These are phyloP conservation scores for Pseudococcus longispinus DNA, from an alignment of 2,888 invertebrate genomes.

Conservation along the genomic window DNA sequence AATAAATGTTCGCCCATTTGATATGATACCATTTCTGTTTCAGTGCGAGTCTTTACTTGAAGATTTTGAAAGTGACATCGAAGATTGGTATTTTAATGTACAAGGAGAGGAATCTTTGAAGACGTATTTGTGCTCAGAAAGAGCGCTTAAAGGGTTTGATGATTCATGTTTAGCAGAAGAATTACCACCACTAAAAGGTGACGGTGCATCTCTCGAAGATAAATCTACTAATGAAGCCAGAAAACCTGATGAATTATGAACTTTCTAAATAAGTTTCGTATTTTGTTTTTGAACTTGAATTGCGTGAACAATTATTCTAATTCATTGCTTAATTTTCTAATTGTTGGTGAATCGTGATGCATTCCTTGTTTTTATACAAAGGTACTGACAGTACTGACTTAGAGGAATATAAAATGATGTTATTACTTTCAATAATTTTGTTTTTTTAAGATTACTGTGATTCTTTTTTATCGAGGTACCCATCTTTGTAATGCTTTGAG, in stretches of 20 bases:
- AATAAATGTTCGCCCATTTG: neutral
- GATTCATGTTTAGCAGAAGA: slow-evolving; percentile 72
- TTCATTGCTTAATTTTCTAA: neutral
- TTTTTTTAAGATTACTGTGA: too few relatives aligned
- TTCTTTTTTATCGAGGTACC: too few relatives aligned
- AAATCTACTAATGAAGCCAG: neutral
- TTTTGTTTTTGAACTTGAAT: neutral
- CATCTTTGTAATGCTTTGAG: too few relatives aligned
- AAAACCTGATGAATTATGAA: slow-evolving; percentile 42
- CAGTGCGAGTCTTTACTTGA: slow-evolving; percentile 87
- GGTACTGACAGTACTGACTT: too few relatives aligned
- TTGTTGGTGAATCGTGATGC: neutral
- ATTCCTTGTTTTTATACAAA: too few relatives aligned
- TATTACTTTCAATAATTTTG: too few relatives aligned
- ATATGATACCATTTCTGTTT: slow-evolving; percentile 57
- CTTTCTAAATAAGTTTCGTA: neutral
- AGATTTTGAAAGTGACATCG: slow-evolving; percentile 83
- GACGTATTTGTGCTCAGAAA: slow-evolving; percentile 79
- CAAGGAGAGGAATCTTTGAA: slow-evolving; percentile 75
- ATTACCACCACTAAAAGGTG: neutral
- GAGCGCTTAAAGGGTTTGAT: slow-evolving; percentile 74
- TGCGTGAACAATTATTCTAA: neutral
- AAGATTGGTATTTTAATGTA: slow-evolving; percentile 89
- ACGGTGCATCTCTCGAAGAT: neutral
- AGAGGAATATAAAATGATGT: too few relatives aligned